phyloP scores from a whole-genome alignment of 2,888 invertebrate species.

The Troides aeacus region DNA sequence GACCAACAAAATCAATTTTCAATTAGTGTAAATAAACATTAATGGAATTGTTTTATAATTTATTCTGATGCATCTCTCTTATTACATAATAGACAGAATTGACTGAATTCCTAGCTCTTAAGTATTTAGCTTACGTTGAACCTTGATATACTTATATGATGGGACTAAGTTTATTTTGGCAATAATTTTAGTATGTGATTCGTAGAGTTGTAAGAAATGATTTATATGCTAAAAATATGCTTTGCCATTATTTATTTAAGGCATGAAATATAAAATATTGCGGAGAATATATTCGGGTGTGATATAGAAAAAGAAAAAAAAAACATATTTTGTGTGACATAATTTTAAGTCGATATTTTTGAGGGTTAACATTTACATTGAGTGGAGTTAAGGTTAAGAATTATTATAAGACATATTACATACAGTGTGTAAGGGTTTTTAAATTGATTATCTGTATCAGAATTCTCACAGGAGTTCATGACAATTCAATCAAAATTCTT shows the following conservation, averaged over 20 bases:
- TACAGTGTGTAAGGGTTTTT: constrained; percentile 5
- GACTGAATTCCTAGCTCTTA: constrained; percentile 55
- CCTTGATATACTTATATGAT: constrained; percentile 53
- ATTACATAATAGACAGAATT: constrained; percentile 21
- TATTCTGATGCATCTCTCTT: not conserved
- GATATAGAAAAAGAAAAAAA: constrained; percentile 26
- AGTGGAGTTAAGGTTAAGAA: not conserved
- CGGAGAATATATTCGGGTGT: constrained; percentile 16
- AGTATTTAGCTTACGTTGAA: constrained; percentile 37
- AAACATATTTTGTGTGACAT: constrained; percentile 31
- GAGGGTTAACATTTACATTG: constrained; percentile 8
- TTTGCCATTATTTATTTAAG: constrained; percentile 40
- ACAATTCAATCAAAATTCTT: constrained; percentile 6
- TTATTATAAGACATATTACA: constrained; percentile 5
- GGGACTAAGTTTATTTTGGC: constrained; percentile 50
- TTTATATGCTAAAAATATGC: constrained; percentile 37
- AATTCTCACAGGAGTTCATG: constrained; percentile 1
- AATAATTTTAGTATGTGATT: constrained; percentile 65
- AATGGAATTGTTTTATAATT: not conserved
- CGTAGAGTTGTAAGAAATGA: constrained; percentile 35
- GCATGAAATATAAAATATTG: constrained; percentile 36
- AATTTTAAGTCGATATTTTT: constrained; percentile 21
- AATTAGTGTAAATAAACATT: not conserved
- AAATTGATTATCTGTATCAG: not conserved
- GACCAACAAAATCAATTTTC: not conserved